Conservation (phyloP, 2,797 vertebrate species). For the Thripadectes ignobilis region DNA sequence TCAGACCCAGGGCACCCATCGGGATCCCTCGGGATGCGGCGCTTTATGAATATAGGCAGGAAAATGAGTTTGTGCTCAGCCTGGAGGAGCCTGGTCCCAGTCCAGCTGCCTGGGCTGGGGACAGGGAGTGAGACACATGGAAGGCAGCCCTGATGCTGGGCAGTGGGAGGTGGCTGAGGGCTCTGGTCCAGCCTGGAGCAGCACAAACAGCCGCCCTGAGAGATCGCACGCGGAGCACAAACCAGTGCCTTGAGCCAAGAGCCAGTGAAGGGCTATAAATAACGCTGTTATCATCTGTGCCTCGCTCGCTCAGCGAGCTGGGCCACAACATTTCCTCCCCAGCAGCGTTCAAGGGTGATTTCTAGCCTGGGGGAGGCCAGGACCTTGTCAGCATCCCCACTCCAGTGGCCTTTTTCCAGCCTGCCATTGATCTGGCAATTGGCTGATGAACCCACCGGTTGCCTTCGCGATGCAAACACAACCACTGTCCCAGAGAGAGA, state of each 20-base stretch:
- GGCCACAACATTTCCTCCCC: neutral
- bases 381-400: neutral
- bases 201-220: neutral
- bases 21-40: neutral
- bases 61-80: neutral
- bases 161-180: rapidly evolving
- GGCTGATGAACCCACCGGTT: neutral
- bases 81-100: neutral
- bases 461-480: neutral
- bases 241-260: neutral
- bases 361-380: neutral
- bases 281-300: neutral
- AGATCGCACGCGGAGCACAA: neutral
- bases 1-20: rapidly evolving
- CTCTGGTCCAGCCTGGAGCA: neutral
- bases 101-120: neutral
- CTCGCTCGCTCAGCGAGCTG: neutral
- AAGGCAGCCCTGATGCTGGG: rapidly evolving
- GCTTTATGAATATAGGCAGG: neutral
- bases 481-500: neutral
- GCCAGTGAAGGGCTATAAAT: slow-evolving; percentile 38
- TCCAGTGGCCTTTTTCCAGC: neutral
- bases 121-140: neutral
- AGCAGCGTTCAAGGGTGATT: neutral
- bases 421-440: neutral